A percentile compares a stretch with the other conserved stretches of the same genome.
phyloP scores from a whole-genome alignment of 2,797 vertebrate genomes.

The Potorous gilbertii region DNA sequence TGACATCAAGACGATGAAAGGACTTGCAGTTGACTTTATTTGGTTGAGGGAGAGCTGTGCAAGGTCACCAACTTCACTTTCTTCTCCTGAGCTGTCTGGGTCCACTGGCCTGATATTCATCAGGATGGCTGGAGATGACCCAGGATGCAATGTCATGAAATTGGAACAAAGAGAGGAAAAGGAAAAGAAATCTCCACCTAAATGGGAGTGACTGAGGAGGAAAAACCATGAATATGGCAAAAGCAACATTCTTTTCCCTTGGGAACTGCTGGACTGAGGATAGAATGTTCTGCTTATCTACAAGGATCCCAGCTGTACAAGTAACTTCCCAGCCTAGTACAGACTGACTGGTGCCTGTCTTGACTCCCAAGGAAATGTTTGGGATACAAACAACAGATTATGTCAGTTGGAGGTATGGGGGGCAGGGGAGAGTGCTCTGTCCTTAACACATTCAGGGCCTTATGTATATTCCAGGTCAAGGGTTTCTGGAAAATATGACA shows the following conservation, averaged over 20 bases:
- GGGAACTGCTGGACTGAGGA: not conserved
- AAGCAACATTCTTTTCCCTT: not conserved
- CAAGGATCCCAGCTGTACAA: not conserved
- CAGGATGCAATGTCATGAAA: not conserved
- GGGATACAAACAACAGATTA: not conserved
- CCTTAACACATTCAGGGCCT: too few species aligned
- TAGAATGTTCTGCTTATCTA: not conserved
- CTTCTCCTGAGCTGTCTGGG: too few species aligned
- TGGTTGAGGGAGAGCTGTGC: too few species aligned
- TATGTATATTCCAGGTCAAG: not conserved
- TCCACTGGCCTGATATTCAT: too few species aligned
- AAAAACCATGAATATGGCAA: not conserved
- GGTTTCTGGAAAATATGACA: not conserved
- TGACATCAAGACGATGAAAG: too few species aligned
- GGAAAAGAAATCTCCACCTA: not conserved
- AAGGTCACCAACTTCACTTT: too few species aligned
- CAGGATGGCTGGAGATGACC: too few species aligned
- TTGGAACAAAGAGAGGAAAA: not conserved
- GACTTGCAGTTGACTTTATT: too few species aligned
- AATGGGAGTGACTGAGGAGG: not conserved
- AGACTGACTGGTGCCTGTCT: not conserved
- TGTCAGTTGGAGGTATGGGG: too few species aligned
- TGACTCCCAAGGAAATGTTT: not conserved
- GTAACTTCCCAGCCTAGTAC: not conserved
- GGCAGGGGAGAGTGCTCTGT: too few species aligned